Conservation (phyloP, 2,888 invertebrate genomes). For the Drosophila parthenogenetica region DNA sequence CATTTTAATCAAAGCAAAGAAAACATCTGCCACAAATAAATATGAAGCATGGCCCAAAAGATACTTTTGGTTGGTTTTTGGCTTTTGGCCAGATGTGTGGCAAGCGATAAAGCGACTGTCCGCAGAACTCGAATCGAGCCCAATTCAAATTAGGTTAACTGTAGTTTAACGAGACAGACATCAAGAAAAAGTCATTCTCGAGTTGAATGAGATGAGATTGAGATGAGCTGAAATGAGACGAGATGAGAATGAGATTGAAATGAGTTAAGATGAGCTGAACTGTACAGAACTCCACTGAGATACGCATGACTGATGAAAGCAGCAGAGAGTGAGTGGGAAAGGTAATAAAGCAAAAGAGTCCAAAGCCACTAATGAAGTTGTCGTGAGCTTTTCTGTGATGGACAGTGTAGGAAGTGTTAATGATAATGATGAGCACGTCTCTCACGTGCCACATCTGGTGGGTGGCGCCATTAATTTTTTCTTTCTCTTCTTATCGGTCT, state of each 20-base stretch:
- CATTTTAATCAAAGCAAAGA: constrained; percentile 61
- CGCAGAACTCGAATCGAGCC: constrained; percentile 58
- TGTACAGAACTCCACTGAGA: constrained; percentile 3
- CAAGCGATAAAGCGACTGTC: constrained; percentile 36
- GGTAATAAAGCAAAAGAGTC: constrained; percentile 44
- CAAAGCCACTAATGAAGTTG: constrained; percentile 47
- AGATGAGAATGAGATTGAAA: constrained; percentile 12
- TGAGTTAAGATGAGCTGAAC: neutral
- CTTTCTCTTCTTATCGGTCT: neutral
- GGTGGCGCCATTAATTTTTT: constrained; percentile 34
- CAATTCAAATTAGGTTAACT: constrained; percentile 75
- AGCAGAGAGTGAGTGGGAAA: constrained; percentile 36
- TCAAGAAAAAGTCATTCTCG: constrained; percentile 28
- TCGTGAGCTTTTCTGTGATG: constrained; percentile 21
- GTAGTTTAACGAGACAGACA: constrained; percentile 64
- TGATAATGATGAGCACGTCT: constrained; percentile 47
- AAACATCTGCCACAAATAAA: constrained; percentile 52
- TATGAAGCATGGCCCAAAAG: constrained; percentile 27
- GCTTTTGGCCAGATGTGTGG: constrained; percentile 45
- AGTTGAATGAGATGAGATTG: constrained; percentile 26
- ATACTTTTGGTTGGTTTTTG: constrained; percentile 21
- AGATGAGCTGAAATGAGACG: constrained; percentile 25
- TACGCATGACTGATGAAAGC: constrained; percentile 49
- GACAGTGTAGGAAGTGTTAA: constrained; percentile 44
- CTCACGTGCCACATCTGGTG: constrained; percentile 35